Conservation (phyloP, 2,797 vertebrate genomes). For the Eremophila alpestris region DNA sequence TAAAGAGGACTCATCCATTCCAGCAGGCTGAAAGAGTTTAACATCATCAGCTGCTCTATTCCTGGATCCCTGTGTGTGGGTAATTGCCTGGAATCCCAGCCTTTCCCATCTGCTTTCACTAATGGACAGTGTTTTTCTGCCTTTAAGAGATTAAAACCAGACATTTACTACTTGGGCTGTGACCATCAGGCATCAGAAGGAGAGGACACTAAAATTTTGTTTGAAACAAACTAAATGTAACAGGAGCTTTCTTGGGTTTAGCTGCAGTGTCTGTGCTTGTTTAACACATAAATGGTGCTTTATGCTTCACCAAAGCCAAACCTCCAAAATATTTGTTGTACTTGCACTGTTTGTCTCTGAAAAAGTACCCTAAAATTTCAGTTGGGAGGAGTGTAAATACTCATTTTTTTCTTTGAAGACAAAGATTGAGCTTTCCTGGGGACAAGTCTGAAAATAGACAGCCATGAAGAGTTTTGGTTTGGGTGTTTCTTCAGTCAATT, state of each 20-base stretch:
- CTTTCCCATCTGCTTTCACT: slow-evolving; percentile 57
- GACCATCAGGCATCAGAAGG: neutral
- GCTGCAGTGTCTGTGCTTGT: neutral
- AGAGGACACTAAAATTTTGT: neutral
- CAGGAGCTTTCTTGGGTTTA: neutral
- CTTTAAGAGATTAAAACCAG: slow-evolving; percentile 21
- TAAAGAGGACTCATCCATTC: neutral
- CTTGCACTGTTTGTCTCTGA: neutral
- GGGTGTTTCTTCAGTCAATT: neutral
- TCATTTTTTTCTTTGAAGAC: neutral
- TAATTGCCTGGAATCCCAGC: slow-evolving; percentile 29
- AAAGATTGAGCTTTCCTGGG: neutral
- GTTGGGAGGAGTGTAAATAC: neutral
- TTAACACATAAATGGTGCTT: neutral
- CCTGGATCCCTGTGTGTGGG: neutral
- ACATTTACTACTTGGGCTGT: neutral
- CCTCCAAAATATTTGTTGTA: neutral
- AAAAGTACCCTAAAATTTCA: neutral
- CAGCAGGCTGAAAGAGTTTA: neutral
- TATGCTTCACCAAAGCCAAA: neutral
- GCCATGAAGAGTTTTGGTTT: neutral
- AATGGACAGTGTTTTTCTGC: neutral
- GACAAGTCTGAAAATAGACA: neutral
- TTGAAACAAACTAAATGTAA: neutral
- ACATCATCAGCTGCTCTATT: neutral